phyloP scores from a whole-genome alignment of 2,797 vertebrate species.

The Carduelis carduelis region DNA sequence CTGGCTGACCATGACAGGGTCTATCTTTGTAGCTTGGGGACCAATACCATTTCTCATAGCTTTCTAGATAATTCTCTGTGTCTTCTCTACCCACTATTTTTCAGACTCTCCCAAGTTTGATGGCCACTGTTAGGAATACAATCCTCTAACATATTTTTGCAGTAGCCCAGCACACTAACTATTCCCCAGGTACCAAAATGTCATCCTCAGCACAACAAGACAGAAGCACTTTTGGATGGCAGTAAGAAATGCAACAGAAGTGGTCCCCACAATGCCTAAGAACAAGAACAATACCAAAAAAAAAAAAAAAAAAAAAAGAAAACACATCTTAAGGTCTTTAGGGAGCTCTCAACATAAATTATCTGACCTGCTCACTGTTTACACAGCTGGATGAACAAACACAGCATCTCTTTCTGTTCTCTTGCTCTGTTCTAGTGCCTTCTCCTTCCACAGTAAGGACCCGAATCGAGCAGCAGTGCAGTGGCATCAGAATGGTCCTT shows the following conservation, averaged over 20 bases:
- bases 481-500: neutral
- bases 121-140: neutral
- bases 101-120: neutral
- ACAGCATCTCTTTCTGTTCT: neutral
- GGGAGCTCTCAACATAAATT: neutral
- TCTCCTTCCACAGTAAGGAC: neutral
- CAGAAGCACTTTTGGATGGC: neutral
- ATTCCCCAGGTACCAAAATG: neutral
- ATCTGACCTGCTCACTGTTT: neutral
- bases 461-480: neutral
- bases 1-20: rapidly evolving
- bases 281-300: neutral
- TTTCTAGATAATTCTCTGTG: neutral
- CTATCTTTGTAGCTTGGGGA: neutral
- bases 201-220: neutral
- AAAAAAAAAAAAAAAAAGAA: too few relatives aligned
- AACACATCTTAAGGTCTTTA: neutral
- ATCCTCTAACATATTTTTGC: neutral
- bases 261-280: neutral
- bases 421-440: neutral
- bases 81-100: neutral
- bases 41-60: neutral
- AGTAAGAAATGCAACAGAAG: neutral
- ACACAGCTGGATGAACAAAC: neutral
- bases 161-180: neutral